Percentiles rank a stretch among this genome's conserved stretches.
phyloP scores from a whole-genome alignment of 2,113 vertebrate species.

The Oophaga pumilio region DNA sequence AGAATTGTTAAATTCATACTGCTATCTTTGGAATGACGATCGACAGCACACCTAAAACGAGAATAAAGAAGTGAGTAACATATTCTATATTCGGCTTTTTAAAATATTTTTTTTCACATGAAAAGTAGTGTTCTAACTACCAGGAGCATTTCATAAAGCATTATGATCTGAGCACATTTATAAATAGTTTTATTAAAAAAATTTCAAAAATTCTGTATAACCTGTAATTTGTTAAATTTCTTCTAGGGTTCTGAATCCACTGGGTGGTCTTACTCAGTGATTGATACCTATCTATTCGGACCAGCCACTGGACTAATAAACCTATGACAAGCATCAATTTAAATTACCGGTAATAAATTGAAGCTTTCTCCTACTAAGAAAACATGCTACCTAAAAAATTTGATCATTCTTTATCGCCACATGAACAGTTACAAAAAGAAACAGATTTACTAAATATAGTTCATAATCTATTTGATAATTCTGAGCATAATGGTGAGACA shows the following conservation, averaged over 20 bases:
- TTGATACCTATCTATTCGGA: background rate
- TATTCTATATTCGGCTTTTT: background rate
- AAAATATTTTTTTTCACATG: background rate
- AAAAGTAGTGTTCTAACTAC: background rate
- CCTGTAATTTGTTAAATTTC: background rate
- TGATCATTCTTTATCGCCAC: too few relatives aligned
- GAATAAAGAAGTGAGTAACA: conserved; percentile 28
- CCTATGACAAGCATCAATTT: too few relatives aligned
- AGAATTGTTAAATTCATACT: conserved; percentile 90
- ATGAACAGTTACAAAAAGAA: background rate
- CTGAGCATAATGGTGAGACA: background rate
- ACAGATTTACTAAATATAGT: background rate
- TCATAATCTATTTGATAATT: background rate
- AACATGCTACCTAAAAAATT: too few relatives aligned
- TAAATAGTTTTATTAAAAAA: background rate
- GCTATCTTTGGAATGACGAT: conserved; percentile 80
- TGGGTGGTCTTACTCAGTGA: background rate
- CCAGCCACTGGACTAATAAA: too few relatives aligned
- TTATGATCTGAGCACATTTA: background rate
- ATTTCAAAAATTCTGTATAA: background rate
- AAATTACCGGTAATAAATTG: too few relatives aligned
- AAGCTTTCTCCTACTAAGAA: too few relatives aligned
- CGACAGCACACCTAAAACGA: conserved; percentile 87
- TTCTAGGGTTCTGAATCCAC: too few relatives aligned
- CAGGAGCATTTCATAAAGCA: background rate